Evolutionary conservation across 2,888 invertebrate genomes (phyloP).

Genomic region (Caenorhabditis doughertyi): DNA sequence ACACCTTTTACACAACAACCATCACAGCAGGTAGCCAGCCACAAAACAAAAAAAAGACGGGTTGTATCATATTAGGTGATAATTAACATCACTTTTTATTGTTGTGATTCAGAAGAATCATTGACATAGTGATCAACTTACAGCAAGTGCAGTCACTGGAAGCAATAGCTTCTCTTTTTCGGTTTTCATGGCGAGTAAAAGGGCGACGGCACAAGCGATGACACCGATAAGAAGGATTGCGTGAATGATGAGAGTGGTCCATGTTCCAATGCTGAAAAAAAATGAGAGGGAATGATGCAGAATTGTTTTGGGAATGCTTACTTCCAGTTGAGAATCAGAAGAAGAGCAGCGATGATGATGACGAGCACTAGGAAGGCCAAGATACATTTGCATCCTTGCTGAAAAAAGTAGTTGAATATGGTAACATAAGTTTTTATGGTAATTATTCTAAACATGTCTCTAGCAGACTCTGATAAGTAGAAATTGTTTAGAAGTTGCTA

Average conservation of each 20-base stretch:
- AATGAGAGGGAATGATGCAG: too few species aligned
- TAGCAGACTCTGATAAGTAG: too few species aligned
- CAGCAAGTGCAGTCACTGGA: conserved; percentile 67
- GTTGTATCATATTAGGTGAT: conserved; percentile 45
- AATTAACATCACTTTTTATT: conserved; percentile 10
- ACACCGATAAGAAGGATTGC: conserved; percentile 56
- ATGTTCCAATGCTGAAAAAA: conserved; percentile 64
- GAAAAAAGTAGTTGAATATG: conserved; percentile 10
- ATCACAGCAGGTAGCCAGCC: conserved; percentile 34
- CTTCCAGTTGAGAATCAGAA: conserved; percentile 63
- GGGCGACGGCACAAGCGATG: conserved; percentile 45
- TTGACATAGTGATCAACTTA: conserved; percentile 56
- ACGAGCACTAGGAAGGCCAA: conserved; percentile 55
- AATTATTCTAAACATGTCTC: too few species aligned
- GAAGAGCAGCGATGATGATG: conserved; percentile 33
- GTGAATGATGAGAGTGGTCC: conserved; percentile 65
- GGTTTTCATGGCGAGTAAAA: conserved; percentile 68
- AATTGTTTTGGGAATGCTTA: too few species aligned
- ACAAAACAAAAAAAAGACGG: conserved; percentile 31
- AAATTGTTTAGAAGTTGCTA: too few species aligned
- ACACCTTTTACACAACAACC: conserved; percentile 48
- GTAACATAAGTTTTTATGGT: not conserved
- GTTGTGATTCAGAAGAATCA: not conserved
- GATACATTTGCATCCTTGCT: conserved; percentile 65
- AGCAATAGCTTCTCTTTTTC: conserved; percentile 71